These are phyloP conservation scores for Leptopterna dolabrata DNA, from an alignment of 2,888 invertebrate species.

Conservation along the genomic window DNA sequence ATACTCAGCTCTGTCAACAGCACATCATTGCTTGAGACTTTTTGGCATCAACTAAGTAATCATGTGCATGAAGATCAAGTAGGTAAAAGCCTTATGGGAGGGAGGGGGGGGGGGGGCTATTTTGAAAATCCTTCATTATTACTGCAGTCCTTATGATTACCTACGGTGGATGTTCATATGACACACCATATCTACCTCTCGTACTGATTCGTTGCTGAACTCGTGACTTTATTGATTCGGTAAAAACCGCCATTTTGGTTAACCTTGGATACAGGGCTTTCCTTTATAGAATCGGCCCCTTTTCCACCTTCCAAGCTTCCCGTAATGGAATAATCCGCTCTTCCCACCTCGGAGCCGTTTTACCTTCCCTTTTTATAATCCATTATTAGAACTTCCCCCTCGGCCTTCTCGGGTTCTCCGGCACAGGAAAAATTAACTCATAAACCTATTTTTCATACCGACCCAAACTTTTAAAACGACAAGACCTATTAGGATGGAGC, in stretches of 20 bases:
- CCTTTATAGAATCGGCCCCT: neutral
- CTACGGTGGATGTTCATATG: too few relatives aligned
- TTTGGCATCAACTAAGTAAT: too few relatives aligned
- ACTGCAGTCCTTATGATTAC: too few relatives aligned
- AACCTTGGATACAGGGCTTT: neutral
- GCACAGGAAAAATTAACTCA: slow-evolving; percentile 14
- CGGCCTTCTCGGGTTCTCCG: slow-evolving; percentile 7
- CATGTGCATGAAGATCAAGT: too few relatives aligned
- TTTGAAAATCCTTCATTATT: too few relatives aligned
- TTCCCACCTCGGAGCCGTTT: neutral
- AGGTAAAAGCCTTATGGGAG: too few relatives aligned
- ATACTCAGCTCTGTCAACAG: too few relatives aligned
- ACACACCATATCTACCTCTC: too few relatives aligned
- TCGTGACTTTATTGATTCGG: too few relatives aligned
- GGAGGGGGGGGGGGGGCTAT: too few relatives aligned
- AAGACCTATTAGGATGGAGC: neutral
- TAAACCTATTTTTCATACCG: neutral
- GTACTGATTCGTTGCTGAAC: too few relatives aligned
- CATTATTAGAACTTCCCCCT: slow-evolving; percentile 26
- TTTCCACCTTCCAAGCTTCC: neutral
- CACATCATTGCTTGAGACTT: too few relatives aligned
- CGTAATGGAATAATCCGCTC: slow-evolving; percentile 38
- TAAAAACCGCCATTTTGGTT: neutral
- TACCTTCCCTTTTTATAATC: slow-evolving; percentile 32
- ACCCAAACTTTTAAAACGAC: neutral